These are phyloP conservation scores for Calidris pugnax DNA, from an alignment of 2,113 vertebrate species.

Conservation along the genomic window DNA sequence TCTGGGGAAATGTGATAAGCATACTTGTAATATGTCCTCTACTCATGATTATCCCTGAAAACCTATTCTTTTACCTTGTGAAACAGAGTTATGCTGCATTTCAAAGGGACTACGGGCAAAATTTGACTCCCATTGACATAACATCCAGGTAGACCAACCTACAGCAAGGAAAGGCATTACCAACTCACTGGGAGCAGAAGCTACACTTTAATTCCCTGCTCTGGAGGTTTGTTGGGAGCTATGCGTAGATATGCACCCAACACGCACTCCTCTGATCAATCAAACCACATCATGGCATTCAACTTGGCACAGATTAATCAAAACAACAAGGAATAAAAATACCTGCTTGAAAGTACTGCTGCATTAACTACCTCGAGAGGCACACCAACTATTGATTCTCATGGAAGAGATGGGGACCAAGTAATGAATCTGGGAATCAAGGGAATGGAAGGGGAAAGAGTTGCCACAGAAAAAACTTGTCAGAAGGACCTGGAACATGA, in stretches of 20 bases:
- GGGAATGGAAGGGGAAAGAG: neutral
- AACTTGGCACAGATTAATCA: neutral
- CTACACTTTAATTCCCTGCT: neutral
- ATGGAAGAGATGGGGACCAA: neutral
- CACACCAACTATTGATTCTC: accelerated
- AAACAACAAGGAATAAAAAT: neutral
- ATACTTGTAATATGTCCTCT: neutral
- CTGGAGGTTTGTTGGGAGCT: neutral
- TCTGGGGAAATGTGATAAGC: neutral
- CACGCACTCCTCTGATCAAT: neutral
- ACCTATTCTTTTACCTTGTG: neutral
- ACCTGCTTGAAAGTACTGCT: neutral
- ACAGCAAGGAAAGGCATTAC: neutral
- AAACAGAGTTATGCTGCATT: neutral
- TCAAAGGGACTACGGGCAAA: neutral
- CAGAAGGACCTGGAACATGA: neutral
- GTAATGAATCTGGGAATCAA: neutral
- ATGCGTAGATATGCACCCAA: neutral
- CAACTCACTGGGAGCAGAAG: neutral
- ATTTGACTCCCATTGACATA: neutral
- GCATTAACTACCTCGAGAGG: neutral
- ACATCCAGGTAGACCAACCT: neutral
- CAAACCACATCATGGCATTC: neutral
- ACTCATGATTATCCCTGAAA: neutral
- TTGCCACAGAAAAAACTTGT: neutral